Evolutionary conservation across 2,797 vertebrate species (phyloP), one percentile per base, ranked within the genome.

Genomic region (Diglossa cyanea): DNA sequence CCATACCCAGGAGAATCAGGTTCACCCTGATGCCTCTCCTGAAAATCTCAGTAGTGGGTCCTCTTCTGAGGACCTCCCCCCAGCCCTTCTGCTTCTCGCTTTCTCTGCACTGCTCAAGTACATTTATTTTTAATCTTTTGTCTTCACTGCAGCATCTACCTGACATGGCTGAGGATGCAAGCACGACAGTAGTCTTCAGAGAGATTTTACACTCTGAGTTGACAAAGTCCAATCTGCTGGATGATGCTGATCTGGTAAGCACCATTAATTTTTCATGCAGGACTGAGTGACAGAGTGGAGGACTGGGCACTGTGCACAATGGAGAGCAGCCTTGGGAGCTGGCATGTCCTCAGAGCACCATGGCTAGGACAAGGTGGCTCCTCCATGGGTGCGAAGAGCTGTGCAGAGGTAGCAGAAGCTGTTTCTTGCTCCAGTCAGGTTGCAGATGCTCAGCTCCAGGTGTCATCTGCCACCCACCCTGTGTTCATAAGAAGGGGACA

Each of bases 41-140:
- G 33, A 70, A 76, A 26, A 74, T 72, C 37, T 72, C 26, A 40
- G 11, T 5, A 75, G n/a, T 8, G 7, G 4, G 6, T 45, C 18
- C 3, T 58, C 51, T 71, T 58, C 48, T 63, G 31, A 90, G 47
- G 51, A 37, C 5, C 23, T 47, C n/a, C 62, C 9, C 62, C 8
- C n/a, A 67, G 15, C 12, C 11, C 7, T 45, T 54, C 68, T 68
- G 37, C 33, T 62, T 58, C 70, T 23, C 9, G 4, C 17, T 71
- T 63, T 47, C 42, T 62, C 74, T 82, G n/a, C 35, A 47, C 44
- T 61, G n/a, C 37, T 53, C 3, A 13, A 77, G 13, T 33, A 9
- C 40, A 53, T 84, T 75, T 60, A 47, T 83, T 83, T 94, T 90
- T 86, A 78, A 86, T 87, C 11, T 90, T 96, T 81, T 75, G 17